Conservation (phyloP, 2,113 vertebrate species). For the Narcine bancroftii region DNA sequence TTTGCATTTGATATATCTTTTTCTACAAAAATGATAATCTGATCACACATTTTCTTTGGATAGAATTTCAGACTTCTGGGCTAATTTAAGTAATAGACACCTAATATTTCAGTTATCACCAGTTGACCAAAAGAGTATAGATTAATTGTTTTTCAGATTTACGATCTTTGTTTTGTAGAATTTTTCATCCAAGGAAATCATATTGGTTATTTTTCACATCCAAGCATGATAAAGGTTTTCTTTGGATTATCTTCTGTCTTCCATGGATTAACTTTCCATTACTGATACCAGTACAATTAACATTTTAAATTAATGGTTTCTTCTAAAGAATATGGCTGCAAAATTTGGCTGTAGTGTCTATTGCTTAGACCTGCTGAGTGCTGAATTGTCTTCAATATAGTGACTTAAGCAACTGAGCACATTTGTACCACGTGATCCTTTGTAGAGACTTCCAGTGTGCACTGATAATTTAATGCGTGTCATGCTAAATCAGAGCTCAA, state of each 20-base stretch:
- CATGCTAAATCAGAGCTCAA: no score
- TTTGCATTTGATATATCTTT: no score
- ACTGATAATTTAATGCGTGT: no score
- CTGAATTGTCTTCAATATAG: neutral
- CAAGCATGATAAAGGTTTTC: neutral
- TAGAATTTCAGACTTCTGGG: neutral
- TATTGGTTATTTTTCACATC: neutral
- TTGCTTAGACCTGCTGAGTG: neutral
- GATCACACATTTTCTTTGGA: neutral
- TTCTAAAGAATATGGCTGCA: neutral
- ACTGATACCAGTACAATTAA: neutral
- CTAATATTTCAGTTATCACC: neutral
- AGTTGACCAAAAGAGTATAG: neutral
- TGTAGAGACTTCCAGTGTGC: no score
- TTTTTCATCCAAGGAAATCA: neutral
- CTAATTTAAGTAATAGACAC: neutral
- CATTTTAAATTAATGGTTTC: neutral
- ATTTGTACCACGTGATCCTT: no score
- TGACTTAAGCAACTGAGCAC: no score
- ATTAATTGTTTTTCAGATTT: neutral
- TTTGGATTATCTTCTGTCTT: neutral
- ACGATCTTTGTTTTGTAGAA: neutral
- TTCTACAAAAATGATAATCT: no score
- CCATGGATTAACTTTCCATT: no score
- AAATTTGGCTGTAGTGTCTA: neutral